Evolutionary conservation across 2,113 vertebrate genomes (phyloP), one percentile per base, ranked within the genome.

Genomic region (Mormyrus lacerda): DNA sequence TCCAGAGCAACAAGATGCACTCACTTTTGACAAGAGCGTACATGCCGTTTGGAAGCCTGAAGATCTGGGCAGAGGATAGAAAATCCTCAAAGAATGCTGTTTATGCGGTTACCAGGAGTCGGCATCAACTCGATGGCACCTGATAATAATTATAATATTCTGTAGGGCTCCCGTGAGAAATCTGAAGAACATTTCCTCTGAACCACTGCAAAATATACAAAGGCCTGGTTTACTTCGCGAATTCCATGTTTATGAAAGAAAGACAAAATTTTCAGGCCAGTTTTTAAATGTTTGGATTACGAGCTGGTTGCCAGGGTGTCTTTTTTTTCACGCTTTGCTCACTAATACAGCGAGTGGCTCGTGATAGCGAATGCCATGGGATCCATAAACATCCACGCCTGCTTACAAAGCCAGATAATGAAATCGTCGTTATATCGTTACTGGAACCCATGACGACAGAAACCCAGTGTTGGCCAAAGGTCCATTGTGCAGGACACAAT

Each of bases 401-500:
- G 50, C 44, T 53, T 31, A 35, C 47, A 53, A 6, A 53, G 27
- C 27, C 24, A 35, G 85, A 87, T 87, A 87, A 87, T 55, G 50
- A 87, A 87, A 55, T 55, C n/a, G 47, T 87, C 85, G 5, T 55
- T 55, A 87, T 13, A 87, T 27, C 50, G 5, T 53, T 51, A 47
- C 85, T 39, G 50, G 48, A 87, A 53, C 85, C 85, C 50, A 87
- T 51, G 85, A 87, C 85, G 13, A 87, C 50, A 17, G 85, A 21
- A 87, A 21, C 3, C 9, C 44, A 50, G 11, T 50, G 44, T 19
- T 6, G 47, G 83, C 47, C 83, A 50, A 31, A 27, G 47, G 47
- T 21, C 45, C 47, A 48, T 27, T 48, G 83, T 48, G 83, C 45
- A 8, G 73, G 31, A 76, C 69, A 39, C 10, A 42, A 42, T 5